Base-by-base conservation (phyloP, 2,113 vertebrate species). In the Turnix velox region DNA sequence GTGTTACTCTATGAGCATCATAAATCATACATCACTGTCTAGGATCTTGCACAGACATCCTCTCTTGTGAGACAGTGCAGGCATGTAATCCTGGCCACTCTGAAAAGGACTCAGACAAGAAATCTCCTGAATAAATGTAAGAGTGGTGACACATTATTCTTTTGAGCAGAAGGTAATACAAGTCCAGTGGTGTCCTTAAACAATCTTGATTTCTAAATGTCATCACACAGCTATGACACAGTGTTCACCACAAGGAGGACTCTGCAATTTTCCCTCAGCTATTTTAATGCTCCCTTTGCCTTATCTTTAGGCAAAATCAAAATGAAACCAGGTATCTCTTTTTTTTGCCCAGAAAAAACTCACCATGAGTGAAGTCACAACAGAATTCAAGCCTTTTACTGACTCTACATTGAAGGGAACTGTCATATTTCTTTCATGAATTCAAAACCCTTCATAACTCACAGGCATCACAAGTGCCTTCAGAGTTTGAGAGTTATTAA, bases 401-500 rank as follows among this genome's bases (percentile, higher is more conserved):
- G 62, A 85, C 83, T 87, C 62, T 88, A 10, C 40, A 86, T 39
- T 77, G 72, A 93, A 88, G n/a, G 39, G 18, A 61, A 94, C 92
- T 94, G 80, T 61, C 92, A 46, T 63, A 80, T 93, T 96, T 89
- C 71, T 88, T 93, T 90, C 72, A 62, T 45, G n/a, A 62, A 25
- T 59, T 86, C 72, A 33, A 87, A 96, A 86, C 43, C 43, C 90
- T 91, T 95, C 87, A 87, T 84, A 92, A 83, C 63, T 96, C 86
- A 88, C 12, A 92, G 72, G 28, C 54, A 96, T 57, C 80, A 78
- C 43, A 76, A 96, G 31, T n/a, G 45, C 66, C 65, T 90, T 89
- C 6, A 12, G 62, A 96, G n/a, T 87, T 72, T 86, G 25, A 48
- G 73, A 93, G 33, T 92, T 94, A 96, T 94, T 96, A 95, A 76